Evolutionary conservation across 2,113 vertebrate genomes (phyloP).

Genomic region (Arizona elegans): DNA sequence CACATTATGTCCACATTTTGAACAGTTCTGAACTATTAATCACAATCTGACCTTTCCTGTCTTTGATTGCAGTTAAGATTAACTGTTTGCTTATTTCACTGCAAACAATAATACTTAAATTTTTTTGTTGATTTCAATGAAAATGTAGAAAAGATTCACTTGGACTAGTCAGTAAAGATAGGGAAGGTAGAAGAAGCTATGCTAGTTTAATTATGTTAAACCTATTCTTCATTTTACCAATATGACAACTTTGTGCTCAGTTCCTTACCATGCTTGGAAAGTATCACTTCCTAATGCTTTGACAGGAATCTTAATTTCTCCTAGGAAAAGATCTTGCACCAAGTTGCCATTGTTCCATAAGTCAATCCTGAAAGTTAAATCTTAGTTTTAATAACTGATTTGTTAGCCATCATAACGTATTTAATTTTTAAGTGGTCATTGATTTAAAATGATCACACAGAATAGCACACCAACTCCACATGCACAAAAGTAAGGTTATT

Average conservation of each 20-base stretch:
- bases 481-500: conserved; percentile 70
- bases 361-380: conserved; percentile 83
- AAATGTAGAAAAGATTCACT: background rate
- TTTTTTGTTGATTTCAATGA: background rate
- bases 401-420: background rate
- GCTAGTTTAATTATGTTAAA: background rate
- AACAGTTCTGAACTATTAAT: background rate
- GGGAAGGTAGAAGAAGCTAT: background rate
- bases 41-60: background rate
- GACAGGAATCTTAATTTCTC: conserved; percentile 91
- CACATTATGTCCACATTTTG: background rate
- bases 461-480: conserved; percentile 61
- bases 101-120: background rate
- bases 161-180: background rate
- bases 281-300: conserved; percentile 86
- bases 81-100: background rate
- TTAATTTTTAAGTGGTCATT: conserved; percentile 3
- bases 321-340: conserved; percentile 92
- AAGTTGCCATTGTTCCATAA: conserved; percentile 96
- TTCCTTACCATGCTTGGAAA: conserved; percentile 88
- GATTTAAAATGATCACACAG: conserved; percentile 5
- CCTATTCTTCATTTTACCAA: background rate
- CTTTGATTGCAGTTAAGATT: background rate
- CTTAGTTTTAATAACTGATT: conserved; percentile 22
- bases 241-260: background rate